phyloP scores from a whole-genome alignment of 2,113 vertebrate species.

The Toxostoma redivivum region DNA sequence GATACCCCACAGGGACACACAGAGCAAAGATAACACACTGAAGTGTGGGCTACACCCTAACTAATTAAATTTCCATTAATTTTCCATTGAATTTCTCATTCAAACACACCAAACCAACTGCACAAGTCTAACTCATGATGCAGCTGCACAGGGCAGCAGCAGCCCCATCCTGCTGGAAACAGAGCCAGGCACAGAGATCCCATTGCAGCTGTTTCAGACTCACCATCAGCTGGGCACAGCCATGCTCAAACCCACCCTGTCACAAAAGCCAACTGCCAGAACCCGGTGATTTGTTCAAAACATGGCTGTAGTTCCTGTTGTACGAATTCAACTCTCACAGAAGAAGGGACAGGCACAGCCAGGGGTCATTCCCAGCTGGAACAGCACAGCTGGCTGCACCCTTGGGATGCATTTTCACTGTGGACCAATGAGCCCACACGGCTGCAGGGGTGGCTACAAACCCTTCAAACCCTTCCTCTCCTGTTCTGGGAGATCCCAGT shows the following conservation, averaged over 20 bases:
- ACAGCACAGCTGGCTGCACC: background rate
- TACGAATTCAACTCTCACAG: background rate
- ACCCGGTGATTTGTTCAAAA: rapidly evolving
- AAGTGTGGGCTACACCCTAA: background rate
- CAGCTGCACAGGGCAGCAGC: background rate
- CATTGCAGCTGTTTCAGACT: background rate
- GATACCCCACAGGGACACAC: rapidly evolving
- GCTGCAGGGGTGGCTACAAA: too few species aligned
- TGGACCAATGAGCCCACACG: rapidly evolving
- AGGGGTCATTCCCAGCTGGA: background rate
- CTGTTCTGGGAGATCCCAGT: background rate
- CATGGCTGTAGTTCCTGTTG: rapidly evolving
- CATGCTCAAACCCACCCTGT: rapidly evolving
- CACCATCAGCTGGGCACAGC: background rate
- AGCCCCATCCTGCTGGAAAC: background rate
- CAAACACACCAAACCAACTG: background rate
- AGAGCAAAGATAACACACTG: background rate
- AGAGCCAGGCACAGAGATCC: background rate
- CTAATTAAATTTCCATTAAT: background rate
- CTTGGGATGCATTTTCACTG: background rate
- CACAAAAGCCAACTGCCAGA: rapidly evolving
- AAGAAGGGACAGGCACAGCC: background rate
- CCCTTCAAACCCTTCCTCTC: background rate
- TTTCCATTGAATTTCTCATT: background rate
- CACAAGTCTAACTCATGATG: rapidly evolving